Base-by-base conservation (phyloP, 2,797 vertebrate genomes). In the Chelon auratus region DNA sequence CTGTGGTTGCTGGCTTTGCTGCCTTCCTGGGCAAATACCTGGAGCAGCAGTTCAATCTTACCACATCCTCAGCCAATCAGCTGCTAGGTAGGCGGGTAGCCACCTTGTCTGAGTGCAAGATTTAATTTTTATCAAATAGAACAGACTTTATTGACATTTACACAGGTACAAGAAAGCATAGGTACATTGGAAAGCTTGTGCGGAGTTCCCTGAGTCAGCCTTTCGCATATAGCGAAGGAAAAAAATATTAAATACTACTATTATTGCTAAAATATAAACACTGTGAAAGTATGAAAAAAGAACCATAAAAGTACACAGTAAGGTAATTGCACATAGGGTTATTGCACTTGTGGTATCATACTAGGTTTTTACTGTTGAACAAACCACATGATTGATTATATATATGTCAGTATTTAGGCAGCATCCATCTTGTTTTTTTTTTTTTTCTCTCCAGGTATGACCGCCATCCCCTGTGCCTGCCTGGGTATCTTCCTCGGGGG, bases 21-120 rank as follows among this genome's bases (percentile, higher is more conserved):
- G 97, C 98, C 67, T 99, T 99, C 91, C 89, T 99, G 68, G 97
- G 97, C 1, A 99, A 99, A 88, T 99, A 99, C 92, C 87, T 99
- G 90, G 98, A 99, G 89, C 97, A 99, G 93, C 98, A 99, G 90
- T 99, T 99, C 78, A 98, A 99, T 93, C 96, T 99, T 62, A 99
- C 98, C 89, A 98, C 98, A 30, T 97, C 97, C 1, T 99, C 97
- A 59, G 98, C 98, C 87, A 99, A 99, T 93, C 98, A 99, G 93
- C 95, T 99, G 68, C 92, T 99, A 54, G 98, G 98, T 99, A 92
- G 92, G 96, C 86, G 1, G 17, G n/a, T 43, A 40, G 9, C 12
- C 1, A 9, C 26, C 14, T 9, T 20, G 9, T 37, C 33, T 17
- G 10, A 55, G n/a, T 14, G 20, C 26, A 11, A 5, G 17, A 30